phyloP scores from a whole-genome alignment of 2,797 vertebrate genomes.

The Mormyrops attenuatus region DNA sequence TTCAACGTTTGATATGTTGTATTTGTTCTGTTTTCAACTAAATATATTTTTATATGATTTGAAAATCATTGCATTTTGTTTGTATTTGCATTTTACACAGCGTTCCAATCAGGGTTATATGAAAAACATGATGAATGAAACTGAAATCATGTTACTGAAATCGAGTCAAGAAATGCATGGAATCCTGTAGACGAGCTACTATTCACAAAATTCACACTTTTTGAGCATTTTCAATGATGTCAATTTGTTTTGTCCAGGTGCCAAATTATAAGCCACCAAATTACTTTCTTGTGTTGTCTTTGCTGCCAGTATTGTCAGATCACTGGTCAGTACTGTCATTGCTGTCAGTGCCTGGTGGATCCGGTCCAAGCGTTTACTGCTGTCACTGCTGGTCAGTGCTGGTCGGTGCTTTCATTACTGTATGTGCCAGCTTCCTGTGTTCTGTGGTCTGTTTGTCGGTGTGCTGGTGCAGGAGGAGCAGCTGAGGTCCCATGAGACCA shows the following conservation, averaged over 20 bases:
- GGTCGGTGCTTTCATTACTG: neutral
- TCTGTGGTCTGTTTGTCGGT: neutral
- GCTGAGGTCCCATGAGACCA: conserved; percentile 88
- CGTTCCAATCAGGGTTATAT: neutral
- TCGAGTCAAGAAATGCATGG: neutral
- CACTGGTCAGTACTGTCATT: no score
- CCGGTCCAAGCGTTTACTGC: no score
- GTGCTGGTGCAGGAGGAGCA: conserved; percentile 79
- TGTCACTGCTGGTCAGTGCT: neutral
- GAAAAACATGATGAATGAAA: neutral
- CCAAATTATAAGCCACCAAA: neutral
- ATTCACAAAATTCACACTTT: neutral
- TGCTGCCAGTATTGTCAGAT: neutral
- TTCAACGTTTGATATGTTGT: neutral
- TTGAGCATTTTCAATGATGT: neutral
- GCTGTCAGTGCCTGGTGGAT: no score
- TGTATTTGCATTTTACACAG: neutral
- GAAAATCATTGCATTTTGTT: neutral
- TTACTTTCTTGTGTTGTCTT: neutral
- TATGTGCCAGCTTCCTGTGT: neutral
- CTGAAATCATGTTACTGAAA: neutral
- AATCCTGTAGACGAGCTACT: neutral
- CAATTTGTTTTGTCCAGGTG: neutral
- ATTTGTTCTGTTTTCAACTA: neutral
- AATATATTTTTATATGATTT: neutral